phyloP scores from a whole-genome alignment of 1,140 invertebrate species.

The Ostrea edulis region DNA sequence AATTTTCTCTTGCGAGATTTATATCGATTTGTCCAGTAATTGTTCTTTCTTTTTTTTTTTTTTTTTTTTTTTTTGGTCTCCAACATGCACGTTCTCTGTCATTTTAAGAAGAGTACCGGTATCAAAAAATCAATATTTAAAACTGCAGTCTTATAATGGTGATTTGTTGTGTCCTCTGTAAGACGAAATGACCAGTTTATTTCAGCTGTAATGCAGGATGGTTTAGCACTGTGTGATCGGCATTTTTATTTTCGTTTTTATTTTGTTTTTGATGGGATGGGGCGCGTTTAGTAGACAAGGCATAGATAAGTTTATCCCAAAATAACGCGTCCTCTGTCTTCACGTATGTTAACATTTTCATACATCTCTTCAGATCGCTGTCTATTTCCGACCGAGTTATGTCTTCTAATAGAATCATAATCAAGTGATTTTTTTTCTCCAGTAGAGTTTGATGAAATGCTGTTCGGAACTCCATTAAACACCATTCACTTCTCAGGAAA shows the following conservation, averaged over 20 bases:
- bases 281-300: constrained; percentile 45
- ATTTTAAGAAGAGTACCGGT: no score
- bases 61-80: no score
- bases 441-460: constrained; percentile 92
- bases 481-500: constrained; percentile 85
- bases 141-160: no score
- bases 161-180: no score
- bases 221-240: neutral
- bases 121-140: no score
- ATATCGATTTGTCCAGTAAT: no score
- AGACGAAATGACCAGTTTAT: neutral
- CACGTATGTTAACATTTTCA: constrained; percentile 84
- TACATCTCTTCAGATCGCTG: constrained; percentile 82
- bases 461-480: constrained; percentile 84
- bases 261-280: neutral
- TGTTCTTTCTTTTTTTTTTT: no score
- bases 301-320: constrained; percentile 90
- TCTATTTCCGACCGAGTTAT: constrained; percentile 82
- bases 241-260: neutral
- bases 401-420: constrained; percentile 92
- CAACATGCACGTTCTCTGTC: no score
- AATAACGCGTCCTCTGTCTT: constrained; percentile 87
- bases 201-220: neutral
- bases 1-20: no score
- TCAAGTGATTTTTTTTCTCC: constrained; percentile 89